phyloP scores from a whole-genome alignment of 2,888 invertebrate species.

The Drosophila mercatorum region DNA sequence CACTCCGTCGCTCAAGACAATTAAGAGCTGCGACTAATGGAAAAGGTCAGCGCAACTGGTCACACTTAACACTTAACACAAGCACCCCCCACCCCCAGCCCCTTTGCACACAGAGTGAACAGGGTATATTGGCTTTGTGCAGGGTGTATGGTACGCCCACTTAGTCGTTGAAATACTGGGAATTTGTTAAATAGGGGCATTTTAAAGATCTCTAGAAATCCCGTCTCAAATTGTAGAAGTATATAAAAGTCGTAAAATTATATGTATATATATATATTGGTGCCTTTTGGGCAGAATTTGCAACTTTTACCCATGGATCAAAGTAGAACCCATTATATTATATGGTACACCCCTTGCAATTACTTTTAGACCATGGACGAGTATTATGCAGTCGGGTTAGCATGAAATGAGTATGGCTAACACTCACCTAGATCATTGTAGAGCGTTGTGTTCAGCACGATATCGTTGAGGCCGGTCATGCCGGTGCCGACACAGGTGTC shows the following conservation, averaged over 20 bases:
- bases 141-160: background rate
- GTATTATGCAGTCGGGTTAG: background rate
- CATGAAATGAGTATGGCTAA: background rate
- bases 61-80: conserved; percentile 12
- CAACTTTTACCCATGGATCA: too few species aligned
- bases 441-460: conserved; percentile 83
- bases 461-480: conserved; percentile 81
- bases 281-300: too few species aligned
- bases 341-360: too few species aligned
- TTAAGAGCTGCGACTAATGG: conserved; percentile 45
- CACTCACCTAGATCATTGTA: conserved; percentile 84
- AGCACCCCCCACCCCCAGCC: background rate
- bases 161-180: too few species aligned
- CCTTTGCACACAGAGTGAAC: conserved; percentile 50
- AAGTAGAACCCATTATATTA: too few species aligned
- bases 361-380: background rate
- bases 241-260: too few species aligned
- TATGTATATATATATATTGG: too few species aligned
- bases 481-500: conserved; percentile 76
- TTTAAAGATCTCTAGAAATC: too few species aligned
- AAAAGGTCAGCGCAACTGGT: conserved; percentile 12
- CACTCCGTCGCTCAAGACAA: conserved; percentile 71
- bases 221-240: too few species aligned
- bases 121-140: background rate
- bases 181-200: background rate